Base-by-base conservation (phyloP, 2,797 vertebrate genomes). In the Microhierax caerulescens region DNA sequence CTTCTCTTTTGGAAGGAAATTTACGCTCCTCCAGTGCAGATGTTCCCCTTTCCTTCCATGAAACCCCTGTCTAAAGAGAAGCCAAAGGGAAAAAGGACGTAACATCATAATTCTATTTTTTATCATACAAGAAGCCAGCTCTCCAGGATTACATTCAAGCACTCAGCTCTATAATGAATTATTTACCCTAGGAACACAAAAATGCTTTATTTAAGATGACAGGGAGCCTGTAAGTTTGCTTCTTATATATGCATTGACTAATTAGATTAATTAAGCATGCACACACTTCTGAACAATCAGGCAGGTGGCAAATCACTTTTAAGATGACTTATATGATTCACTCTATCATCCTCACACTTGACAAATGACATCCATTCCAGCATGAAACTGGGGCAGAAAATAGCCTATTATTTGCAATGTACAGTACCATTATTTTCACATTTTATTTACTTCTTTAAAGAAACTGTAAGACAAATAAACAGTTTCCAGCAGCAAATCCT, bases 181-280 rank as follows among this genome's bases (percentile, higher is more conserved):
- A 98, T 98, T 97, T 96, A 98, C 91, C 94, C 85, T 96, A 97
- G 91, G 85, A 98, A 98, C 98, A 98, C 96, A 98, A 98, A 98
- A 98, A 97, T 94, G 94, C 94, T 98, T 98, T 98, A 97, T 98
- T 98, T 97, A 98, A 96, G 97, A 96, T 96, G 97, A 97, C 97
- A 97, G 95, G 97, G 95, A 95, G 93, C 89, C 97, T 98, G 91
- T 96, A 98, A 98, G 98, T 97, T 98, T 97, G 63, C 93, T 98
- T 97, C 97, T 97, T 98, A 98, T 98, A 98, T 98, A 90, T 97
- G 97, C 95, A 94, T 96, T 97, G 97, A 98, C 97, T 98, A 98
- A 98, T 98, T 98, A 98, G 98, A 98, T 98, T 98, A 98, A 98
- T 98, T 98, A 98, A 98, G 96, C 93, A 77, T 34, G 96, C 97